Conservation (phyloP, 1,140 invertebrate genomes). For the Drosophila ohnishii region DNA sequence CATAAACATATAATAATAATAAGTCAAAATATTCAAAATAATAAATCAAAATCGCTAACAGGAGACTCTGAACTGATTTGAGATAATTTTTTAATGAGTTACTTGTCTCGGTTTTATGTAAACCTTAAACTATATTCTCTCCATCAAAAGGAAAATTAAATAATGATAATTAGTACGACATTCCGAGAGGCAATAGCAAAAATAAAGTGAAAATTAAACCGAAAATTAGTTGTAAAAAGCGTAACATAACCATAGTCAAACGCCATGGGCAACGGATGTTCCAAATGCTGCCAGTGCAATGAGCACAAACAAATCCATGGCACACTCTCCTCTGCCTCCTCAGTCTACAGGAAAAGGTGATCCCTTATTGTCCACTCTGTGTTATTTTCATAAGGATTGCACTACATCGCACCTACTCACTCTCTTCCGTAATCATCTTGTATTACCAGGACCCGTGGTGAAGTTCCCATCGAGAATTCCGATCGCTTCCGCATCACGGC, state of each 20-base stretch:
- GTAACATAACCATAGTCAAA: conserved; percentile 7
- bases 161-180: conserved; percentile 17
- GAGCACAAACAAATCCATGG: conserved; percentile 79
- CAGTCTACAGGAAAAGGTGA: conserved; percentile 82
- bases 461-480: conserved; percentile 80
- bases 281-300: conserved; percentile 81
- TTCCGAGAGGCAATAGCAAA: conserved; percentile 8
- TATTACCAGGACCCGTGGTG: conserved; percentile 69
- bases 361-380: not conserved
- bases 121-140: not conserved
- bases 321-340: conserved; percentile 79
- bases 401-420: not conserved
- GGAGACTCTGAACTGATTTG: not conserved
- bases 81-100: not conserved
- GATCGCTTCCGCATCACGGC: conserved; percentile 82
- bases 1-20: too few species aligned
- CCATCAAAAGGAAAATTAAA: not conserved
- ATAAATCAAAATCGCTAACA: too few species aligned
- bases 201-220: conserved; percentile 10
- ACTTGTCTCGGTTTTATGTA: not conserved
- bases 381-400: too few species aligned
- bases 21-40: too few species aligned
- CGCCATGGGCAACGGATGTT: conserved; percentile 82
- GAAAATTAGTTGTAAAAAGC: not conserved
- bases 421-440: not conserved